Conservation (phyloP, 2,113 vertebrate genomes). For the Oryctolagus cuniculus region mOryCun1.1 NC_091439.1:87894501-87895000, state of each 20-base stretch:
- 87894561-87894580: background rate
- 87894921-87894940: background rate
- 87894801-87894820: background rate
- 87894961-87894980: background rate
- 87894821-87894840: background rate
- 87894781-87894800: background rate
- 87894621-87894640: background rate
- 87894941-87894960: background rate
- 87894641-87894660: background rate
- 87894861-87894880: background rate
- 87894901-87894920: conserved; percentile 9
- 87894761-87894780: background rate
- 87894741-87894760: background rate
- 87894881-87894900: background rate
- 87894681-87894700: background rate
- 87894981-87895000: background rate
- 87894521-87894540: background rate
- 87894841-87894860: background rate
- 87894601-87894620: background rate
- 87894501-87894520: background rate
- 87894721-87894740: background rate
- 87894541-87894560: background rate
- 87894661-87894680: background rate
- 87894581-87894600: background rate
- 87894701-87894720: background rate